Conservation (phyloP, 2,888 invertebrate species). For the Nysson spinosus region DNA sequence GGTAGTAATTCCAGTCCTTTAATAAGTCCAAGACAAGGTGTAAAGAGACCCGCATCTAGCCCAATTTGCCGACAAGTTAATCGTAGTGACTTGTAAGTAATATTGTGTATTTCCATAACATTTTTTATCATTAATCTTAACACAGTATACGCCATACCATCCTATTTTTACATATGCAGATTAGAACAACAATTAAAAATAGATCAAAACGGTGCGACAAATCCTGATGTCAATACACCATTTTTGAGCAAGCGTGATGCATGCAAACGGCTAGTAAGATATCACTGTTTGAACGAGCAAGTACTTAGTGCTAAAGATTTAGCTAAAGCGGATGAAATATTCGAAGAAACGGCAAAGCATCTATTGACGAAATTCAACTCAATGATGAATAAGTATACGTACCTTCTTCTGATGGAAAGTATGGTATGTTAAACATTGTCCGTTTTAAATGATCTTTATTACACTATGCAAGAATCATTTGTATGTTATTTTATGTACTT, state of each 20-base stretch:
- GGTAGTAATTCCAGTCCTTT: conserved; percentile 57
- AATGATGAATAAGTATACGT: conserved; percentile 86
- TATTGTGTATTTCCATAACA: not conserved
- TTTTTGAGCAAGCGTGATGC: conserved; percentile 86
- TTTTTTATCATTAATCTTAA: no score
- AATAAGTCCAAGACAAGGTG: conserved; percentile 71
- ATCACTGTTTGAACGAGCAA: conserved; percentile 86
- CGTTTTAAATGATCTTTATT: not conserved
- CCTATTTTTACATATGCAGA: conserved; percentile 74
- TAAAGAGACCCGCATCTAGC: conserved; percentile 74
- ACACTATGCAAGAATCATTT: not conserved
- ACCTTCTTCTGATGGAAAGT: conserved; percentile 86
- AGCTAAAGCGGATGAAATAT: conserved; percentile 84
- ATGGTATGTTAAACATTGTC: conserved; percentile 80
- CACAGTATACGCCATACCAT: no score
- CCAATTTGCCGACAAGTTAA: conserved; percentile 74
- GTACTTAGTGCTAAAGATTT: conserved; percentile 82
- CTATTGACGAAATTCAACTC: conserved; percentile 84
- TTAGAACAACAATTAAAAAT: conserved; percentile 86
- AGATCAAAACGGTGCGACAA: conserved; percentile 86
- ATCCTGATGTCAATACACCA: conserved; percentile 86
- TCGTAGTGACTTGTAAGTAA: conserved; percentile 74
- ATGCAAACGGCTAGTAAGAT: conserved; percentile 85
- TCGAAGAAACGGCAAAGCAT: conserved; percentile 83
- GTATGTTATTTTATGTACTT: no score